These are phyloP conservation scores for Apodemia mormo DNA, from an alignment of 2,888 invertebrate species.

Conservation along the genomic window DNA sequence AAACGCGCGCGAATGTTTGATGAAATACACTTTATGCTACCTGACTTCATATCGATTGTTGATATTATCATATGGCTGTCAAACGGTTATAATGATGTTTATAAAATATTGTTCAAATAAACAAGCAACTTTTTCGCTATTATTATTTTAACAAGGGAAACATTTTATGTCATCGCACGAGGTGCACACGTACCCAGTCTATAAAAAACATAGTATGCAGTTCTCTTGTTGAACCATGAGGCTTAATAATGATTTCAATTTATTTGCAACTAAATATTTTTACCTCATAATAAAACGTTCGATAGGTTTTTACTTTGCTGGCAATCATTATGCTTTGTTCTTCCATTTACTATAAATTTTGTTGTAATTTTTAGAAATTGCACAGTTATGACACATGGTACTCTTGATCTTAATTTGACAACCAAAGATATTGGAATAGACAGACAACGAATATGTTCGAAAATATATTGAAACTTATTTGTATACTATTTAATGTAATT, in stretches of 20 bases:
- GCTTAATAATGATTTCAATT: no score
- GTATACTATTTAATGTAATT: no score
- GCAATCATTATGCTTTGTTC: background rate
- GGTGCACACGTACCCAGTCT: background rate
- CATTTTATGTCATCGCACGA: background rate
- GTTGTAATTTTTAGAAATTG: background rate
- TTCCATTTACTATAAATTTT: slow-evolving; percentile 13
- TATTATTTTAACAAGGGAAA: slow-evolving; percentile 42
- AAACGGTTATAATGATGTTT: slow-evolving; percentile 64
- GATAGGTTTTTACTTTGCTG: background rate
- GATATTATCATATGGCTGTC: slow-evolving; percentile 58
- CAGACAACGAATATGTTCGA: background rate
- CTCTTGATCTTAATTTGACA: background rate
- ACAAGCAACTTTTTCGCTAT: slow-evolving; percentile 47
- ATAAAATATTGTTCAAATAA: slow-evolving; percentile 56
- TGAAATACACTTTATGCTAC: slow-evolving; percentile 28
- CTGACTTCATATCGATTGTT: slow-evolving; percentile 49
- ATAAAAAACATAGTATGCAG: no score
- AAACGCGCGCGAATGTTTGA: background rate
- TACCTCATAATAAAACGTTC: slow-evolving; percentile 1
- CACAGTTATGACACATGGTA: background rate
- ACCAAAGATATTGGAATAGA: background rate
- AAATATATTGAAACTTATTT: no score
- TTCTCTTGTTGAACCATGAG: no score
- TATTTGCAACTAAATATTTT: background rate